Conservation (phyloP, 2,113 vertebrate genomes). For the Sturnus vulgaris region DNA sequence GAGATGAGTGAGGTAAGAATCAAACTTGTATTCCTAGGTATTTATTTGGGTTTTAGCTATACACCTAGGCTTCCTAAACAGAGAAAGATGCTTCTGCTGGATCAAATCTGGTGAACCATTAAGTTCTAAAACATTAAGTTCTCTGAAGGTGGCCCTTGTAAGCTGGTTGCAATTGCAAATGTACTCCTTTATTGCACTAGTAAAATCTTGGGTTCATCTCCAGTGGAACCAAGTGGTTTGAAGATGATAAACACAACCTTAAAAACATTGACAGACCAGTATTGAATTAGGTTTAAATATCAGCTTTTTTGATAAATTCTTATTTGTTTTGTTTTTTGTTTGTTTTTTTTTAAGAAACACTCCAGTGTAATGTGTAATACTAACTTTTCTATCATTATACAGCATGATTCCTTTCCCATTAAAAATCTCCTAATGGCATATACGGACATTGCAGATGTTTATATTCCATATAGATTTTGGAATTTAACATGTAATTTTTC, state of each 20-base stretch:
- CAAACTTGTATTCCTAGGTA: not conserved
- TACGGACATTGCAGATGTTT: not conserved
- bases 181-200: not conserved
- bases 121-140: not conserved
- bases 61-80: not conserved
- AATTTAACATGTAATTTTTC: not conserved
- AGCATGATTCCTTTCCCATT: not conserved
- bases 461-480: not conserved
- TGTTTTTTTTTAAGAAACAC: not conserved
- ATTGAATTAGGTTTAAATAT: not conserved
- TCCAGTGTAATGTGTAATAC: fast-evolving
- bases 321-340: fast-evolving
- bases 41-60: not conserved
- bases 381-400: not conserved
- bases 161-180: not conserved
- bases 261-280: not conserved
- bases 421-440: not conserved
- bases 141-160: not conserved
- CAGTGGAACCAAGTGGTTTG: not conserved
- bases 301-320: fast-evolving
- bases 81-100: not conserved
- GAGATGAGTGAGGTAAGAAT: not conserved
- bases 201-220: not conserved
- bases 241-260: not conserved
- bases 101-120: not conserved